A percentile compares a stretch with the other conserved stretches of the same genome.
phyloP scores from a whole-genome alignment of 2,888 invertebrate genomes.

The Phania funesta region DNA sequence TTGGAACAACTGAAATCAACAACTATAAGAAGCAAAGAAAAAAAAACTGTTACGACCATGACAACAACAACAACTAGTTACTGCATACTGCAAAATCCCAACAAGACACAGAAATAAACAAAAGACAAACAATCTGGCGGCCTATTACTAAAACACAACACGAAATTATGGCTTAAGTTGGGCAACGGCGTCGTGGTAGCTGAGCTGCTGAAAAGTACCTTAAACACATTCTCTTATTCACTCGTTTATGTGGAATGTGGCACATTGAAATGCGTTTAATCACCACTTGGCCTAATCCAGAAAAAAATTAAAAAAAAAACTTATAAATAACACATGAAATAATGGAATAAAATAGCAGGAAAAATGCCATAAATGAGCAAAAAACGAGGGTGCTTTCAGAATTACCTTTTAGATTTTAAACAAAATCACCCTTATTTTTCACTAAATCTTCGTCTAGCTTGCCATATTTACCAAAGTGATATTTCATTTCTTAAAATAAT shows the following conservation, averaged over 20 bases:
- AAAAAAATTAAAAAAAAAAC: conserved; percentile 47
- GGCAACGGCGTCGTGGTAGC: conserved; percentile 9
- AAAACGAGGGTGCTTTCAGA: background rate
- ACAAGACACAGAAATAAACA: background rate
- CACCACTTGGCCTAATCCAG: conserved; percentile 69
- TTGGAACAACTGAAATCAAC: conserved; percentile 34
- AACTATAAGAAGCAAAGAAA: too few relatives aligned
- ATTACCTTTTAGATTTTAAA: too few relatives aligned
- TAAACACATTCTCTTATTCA: conserved; percentile 4
- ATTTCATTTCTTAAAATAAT: too few relatives aligned
- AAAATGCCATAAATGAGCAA: conserved; percentile 9
- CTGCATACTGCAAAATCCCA: conserved; percentile 41
- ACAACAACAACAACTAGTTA: conserved; percentile 58
- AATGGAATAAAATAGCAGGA: conserved; percentile 18
- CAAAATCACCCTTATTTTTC: too few relatives aligned
- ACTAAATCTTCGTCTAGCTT: too few relatives aligned
- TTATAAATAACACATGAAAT: conserved; percentile 32
- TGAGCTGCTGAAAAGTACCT: background rate
- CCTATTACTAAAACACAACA: conserved; percentile 30
- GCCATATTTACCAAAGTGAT: too few relatives aligned
- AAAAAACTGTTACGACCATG: conserved; percentile 48
- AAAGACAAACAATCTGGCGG: conserved; percentile 16
- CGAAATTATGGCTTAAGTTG: conserved; percentile 2
- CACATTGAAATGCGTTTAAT: conserved; percentile 68
- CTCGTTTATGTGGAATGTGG: conserved; percentile 22